Conservation (phyloP, 2,888 invertebrate species). For the Chironomus tentans region DNA sequence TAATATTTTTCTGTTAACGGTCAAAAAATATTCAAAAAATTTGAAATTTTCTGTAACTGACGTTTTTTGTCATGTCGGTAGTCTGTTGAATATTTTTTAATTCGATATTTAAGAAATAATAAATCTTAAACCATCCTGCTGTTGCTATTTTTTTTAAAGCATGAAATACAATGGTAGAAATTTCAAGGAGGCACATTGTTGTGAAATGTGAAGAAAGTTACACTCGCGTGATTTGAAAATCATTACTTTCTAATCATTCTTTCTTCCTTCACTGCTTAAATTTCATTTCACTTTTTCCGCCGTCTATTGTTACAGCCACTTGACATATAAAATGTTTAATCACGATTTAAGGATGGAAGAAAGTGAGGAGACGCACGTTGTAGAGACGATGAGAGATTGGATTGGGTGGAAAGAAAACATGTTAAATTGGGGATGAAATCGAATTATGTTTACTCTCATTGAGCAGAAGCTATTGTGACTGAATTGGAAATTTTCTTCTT, state of each 20-base stretch:
- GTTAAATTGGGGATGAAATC: conserved; percentile 27
- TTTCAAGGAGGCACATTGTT: not conserved
- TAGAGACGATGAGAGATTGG: not conserved
- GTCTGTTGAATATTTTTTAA: conserved; percentile 26
- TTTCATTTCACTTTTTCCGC: not conserved
- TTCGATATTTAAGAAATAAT: conserved; percentile 16
- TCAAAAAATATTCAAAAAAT: too few species aligned
- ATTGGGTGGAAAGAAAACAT: not conserved
- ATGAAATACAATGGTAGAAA: not conserved
- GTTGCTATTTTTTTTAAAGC: not conserved
- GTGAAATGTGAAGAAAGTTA: not conserved
- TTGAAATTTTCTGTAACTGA: too few species aligned
- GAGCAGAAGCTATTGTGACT: not conserved
- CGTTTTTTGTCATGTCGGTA: too few species aligned
- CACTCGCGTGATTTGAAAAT: conserved; percentile 22
- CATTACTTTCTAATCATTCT: conserved; percentile 26
- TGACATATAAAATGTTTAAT: conserved; percentile 23
- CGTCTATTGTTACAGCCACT: not conserved
- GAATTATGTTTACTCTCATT: conserved; percentile 24
- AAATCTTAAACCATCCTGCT: conserved; percentile 9
- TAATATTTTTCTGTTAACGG: too few species aligned
- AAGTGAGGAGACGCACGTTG: not conserved
- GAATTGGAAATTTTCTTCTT: not conserved
- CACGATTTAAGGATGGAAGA: not conserved
- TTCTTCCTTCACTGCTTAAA: not conserved